These are phyloP conservation scores for Papilio dardanus DNA, from an alignment of 1,140 invertebrate genomes.

Conservation along the genomic window DNA sequence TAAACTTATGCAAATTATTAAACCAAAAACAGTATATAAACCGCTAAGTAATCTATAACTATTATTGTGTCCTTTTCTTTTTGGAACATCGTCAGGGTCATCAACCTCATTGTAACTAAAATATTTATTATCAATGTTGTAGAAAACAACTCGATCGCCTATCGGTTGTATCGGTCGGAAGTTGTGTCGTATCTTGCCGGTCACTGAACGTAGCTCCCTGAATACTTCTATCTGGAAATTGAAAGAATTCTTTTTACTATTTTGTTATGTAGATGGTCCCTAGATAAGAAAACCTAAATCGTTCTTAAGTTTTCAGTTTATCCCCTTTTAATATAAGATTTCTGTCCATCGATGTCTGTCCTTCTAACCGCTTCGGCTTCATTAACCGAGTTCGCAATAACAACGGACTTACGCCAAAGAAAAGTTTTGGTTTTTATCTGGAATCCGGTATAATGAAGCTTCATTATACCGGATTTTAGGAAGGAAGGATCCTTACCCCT, in stretches of 20 bases:
- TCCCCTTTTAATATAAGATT: too few species aligned
- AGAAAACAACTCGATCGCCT: conserved; percentile 85
- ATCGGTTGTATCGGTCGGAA: conserved; percentile 90
- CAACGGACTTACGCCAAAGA: too few species aligned
- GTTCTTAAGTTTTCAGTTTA: too few species aligned
- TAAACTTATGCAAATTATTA: conserved; percentile 13
- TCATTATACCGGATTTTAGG: too few species aligned
- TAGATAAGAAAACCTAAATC: background rate
- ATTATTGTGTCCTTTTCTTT: conserved; percentile 50
- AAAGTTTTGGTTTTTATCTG: too few species aligned
- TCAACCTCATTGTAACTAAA: conserved; percentile 76
- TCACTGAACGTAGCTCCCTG: conserved; percentile 85
- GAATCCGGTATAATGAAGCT: too few species aligned
- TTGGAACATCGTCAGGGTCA: conserved; percentile 51
- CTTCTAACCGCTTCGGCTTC: too few species aligned
- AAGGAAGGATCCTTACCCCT: too few species aligned
- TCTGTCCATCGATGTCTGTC: too few species aligned
- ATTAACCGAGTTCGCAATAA: too few species aligned
- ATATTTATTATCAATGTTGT: conserved; percentile 79
- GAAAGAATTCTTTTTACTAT: conserved; percentile 33
- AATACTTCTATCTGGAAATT: conserved; percentile 88
- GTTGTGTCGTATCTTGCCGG: conserved; percentile 88
- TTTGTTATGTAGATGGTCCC: background rate
- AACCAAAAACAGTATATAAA: conserved; percentile 5
- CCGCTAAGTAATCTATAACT: conserved; percentile 18